phyloP scores from a whole-genome alignment of 2,797 vertebrate genomes.

The Leptodactylus fallax region DNA sequence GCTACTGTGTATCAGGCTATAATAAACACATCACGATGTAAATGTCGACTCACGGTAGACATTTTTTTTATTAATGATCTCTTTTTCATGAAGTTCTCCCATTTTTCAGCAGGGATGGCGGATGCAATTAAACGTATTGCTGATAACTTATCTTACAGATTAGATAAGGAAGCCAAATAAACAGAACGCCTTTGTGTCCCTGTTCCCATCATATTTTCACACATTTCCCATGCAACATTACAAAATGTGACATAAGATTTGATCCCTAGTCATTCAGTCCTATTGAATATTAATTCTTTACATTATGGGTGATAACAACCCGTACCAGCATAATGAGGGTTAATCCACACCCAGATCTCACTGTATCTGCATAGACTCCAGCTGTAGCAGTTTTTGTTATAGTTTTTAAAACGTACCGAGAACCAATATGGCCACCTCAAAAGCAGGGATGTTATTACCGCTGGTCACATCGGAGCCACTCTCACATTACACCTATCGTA shows the following conservation, averaged over 20 bases:
- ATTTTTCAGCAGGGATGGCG: constrained; percentile 17
- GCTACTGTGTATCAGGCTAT: neutral
- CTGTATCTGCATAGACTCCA: neutral
- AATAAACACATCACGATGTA: constrained; percentile 28
- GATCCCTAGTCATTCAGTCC: neutral
- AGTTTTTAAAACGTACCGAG: neutral
- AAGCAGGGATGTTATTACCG: neutral
- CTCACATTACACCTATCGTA: neutral
- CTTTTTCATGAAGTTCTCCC: constrained; percentile 18
- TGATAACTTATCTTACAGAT: constrained; percentile 70
- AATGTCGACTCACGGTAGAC: constrained; percentile 8
- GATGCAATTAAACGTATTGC: constrained; percentile 67
- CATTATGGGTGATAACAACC: neutral
- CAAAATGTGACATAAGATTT: constrained; percentile 1
- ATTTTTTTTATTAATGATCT: constrained; percentile 36
- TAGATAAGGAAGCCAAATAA: constrained; percentile 66
- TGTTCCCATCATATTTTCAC: neutral
- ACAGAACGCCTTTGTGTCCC: constrained; percentile 30
- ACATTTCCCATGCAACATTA: neutral
- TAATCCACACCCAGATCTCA: neutral
- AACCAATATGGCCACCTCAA: neutral
- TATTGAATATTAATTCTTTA: no score
- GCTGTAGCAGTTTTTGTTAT: neutral
- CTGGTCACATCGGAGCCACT: neutral
- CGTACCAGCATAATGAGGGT: neutral